Conservation (phyloP, 2,113 vertebrate species). For the Nerophis lumbriciformis region DNA sequence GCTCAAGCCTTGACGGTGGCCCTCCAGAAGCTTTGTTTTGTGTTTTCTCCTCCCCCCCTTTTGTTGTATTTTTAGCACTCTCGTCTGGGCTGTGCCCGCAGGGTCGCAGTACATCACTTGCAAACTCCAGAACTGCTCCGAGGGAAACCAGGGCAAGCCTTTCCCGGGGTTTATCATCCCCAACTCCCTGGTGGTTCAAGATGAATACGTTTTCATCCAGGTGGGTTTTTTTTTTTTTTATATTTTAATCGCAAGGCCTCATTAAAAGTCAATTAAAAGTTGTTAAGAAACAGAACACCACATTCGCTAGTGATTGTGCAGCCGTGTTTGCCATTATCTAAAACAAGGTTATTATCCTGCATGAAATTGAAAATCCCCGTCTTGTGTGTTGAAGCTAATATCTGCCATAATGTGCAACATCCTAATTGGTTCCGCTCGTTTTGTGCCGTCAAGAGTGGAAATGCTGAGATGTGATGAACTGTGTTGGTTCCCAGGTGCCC, state of each 20-base stretch:
- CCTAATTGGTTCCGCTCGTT: constrained; percentile 33
- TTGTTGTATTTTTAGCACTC: constrained; percentile 37
- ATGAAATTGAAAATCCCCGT: constrained; percentile 33
- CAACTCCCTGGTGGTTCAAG: constrained; percentile 90
- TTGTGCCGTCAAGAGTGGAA: constrained; percentile 11
- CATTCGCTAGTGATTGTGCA: constrained; percentile 50
- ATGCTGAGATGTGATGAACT: constrained; percentile 10
- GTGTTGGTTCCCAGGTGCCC: constrained; percentile 72
- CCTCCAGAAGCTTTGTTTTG: constrained; percentile 30
- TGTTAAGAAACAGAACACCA: constrained; percentile 31
- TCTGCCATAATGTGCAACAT: constrained; percentile 16
- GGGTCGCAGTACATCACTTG: constrained; percentile 91
- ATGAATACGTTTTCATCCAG: constrained; percentile 94
- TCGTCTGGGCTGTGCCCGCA: constrained; percentile 60
- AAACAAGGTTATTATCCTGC: constrained; percentile 44
- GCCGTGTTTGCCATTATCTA: constrained; percentile 53
- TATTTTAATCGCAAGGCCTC: constrained; percentile 52
- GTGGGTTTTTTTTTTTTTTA: constrained; percentile 64
- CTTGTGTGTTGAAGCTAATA: constrained; percentile 29
- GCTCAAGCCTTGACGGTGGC: constrained; percentile 35
- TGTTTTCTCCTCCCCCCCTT: constrained; percentile 21
- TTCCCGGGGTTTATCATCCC: constrained; percentile 89
- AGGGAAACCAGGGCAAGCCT: constrained; percentile 80
- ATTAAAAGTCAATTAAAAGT: constrained; percentile 66
- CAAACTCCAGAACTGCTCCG: constrained; percentile 90